Evolutionary conservation across 1,140 invertebrate genomes (phyloP).

Genomic region (Cotesia vestalis): DNA sequence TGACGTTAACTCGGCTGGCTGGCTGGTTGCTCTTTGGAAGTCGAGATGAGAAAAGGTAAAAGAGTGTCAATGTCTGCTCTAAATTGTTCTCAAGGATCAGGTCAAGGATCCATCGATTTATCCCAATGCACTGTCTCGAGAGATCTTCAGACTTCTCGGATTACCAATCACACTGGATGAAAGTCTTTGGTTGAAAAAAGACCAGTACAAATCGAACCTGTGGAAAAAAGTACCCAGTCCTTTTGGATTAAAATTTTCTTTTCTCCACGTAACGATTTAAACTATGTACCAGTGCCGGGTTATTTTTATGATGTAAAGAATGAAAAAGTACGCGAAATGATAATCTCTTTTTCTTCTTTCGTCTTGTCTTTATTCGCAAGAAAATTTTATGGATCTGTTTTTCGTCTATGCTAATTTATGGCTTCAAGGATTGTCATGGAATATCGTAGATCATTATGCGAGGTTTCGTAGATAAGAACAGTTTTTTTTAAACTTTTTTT

Average conservation of each 20-base stretch:
- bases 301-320: not conserved
- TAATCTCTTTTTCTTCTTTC: too few relatives aligned
- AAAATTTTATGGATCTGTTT: conserved; percentile 51
- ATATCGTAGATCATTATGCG: conserved; percentile 5
- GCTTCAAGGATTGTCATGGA: conserved; percentile 46
- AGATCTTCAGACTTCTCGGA: conserved; percentile 21
- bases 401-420: conserved; percentile 52
- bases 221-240: not conserved
- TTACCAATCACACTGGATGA: conserved; percentile 3
- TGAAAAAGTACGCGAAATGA: not conserved
- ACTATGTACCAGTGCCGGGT: not conserved
- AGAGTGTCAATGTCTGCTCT: conserved; percentile 16
- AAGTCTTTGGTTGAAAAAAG: conserved; percentile 5
- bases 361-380: not conserved
- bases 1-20: not conserved
- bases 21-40: not conserved
- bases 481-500: too few relatives aligned
- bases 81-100: conserved; percentile 16
- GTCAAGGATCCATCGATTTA: conserved; percentile 34
- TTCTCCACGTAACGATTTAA: not conserved
- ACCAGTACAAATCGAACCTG: not conserved
- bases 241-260: too few relatives aligned
- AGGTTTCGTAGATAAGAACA: not conserved
- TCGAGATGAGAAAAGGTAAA: conserved; percentile 9
- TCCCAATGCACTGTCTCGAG: conserved; percentile 10